phyloP scores from a whole-genome alignment of 2,113 vertebrate genomes.

The Aegypius monachus region DNA sequence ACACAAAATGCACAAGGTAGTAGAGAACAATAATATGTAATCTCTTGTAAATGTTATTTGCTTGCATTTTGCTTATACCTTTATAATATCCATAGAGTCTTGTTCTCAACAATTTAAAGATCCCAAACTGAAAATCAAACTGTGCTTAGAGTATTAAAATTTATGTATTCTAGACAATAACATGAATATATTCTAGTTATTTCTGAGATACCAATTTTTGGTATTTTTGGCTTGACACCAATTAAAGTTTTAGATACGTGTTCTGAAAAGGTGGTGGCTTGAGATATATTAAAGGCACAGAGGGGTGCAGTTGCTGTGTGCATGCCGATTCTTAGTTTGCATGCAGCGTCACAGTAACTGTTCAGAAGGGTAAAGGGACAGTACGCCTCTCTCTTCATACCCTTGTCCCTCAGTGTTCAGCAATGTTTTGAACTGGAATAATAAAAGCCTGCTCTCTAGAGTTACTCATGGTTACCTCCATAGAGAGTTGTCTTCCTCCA shows the following conservation, averaged over 20 bases:
- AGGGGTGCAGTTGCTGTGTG: background rate
- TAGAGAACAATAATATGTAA: background rate
- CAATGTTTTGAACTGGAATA: background rate
- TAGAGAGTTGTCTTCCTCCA: conserved; percentile 87
- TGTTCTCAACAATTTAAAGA: background rate
- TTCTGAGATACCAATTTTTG: background rate
- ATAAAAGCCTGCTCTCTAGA: background rate
- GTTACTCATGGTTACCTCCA: conserved; percentile 69
- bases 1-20: background rate
- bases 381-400: background rate
- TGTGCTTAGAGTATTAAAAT: background rate
- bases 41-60: background rate
- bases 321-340: background rate
- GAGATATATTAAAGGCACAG: background rate
- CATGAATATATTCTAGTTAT: background rate
- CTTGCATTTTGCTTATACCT: background rate
- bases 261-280: background rate
- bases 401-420: background rate
- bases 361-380: background rate
- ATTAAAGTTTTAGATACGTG: background rate
- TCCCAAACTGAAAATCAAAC: background rate
- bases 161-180: background rate
- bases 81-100: background rate
- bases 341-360: background rate
- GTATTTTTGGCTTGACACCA: background rate